These are phyloP conservation scores for Chlorodrepanis virens DNA, from an alignment of 2,113 vertebrate genomes.

Conservation along the genomic window DNA sequence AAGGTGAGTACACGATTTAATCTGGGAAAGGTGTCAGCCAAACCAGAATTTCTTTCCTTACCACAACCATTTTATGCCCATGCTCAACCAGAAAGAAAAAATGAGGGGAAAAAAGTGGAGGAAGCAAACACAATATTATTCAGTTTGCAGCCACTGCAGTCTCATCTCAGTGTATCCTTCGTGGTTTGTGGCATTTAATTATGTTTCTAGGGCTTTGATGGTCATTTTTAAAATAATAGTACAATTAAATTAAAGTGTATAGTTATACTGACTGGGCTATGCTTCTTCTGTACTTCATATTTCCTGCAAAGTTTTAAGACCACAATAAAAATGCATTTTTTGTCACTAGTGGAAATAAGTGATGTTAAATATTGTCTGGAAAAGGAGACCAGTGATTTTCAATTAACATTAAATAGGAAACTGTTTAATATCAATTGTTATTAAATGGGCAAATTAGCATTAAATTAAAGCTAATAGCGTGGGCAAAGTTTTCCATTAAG, in stretches of 20 bases:
- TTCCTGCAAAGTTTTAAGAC: not conserved
- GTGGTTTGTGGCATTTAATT: not conserved
- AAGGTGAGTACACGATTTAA: not conserved
- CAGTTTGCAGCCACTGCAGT: not conserved
- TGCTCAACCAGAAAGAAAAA: not conserved
- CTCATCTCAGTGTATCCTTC: not conserved
- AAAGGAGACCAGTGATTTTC: slow-evolving; percentile 53
- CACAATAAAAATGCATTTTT: not conserved
- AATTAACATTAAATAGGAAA: slow-evolving; percentile 53
- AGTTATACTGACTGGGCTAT: not conserved
- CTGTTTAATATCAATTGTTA: slow-evolving; percentile 43
- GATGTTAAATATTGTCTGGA: slow-evolving; percentile 14
- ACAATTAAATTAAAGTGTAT: not conserved
- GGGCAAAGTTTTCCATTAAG: slow-evolving; percentile 30
- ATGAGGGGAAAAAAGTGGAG: not conserved
- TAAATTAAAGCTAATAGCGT: slow-evolving; percentile 61
- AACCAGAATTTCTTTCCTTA: not conserved
- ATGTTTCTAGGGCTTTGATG: not conserved
- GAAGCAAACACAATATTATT: not conserved
- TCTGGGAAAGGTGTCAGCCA: not conserved
- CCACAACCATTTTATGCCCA: not conserved
- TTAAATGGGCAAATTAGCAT: not conserved
- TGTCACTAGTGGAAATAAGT: not conserved
- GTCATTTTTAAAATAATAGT: not conserved
- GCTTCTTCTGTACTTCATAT: not conserved